Evolutionary conservation across 2,888 invertebrate species (phyloP), one percentile per base, ranked within the genome.

Genomic region (Trachelus tabidus): DNA sequence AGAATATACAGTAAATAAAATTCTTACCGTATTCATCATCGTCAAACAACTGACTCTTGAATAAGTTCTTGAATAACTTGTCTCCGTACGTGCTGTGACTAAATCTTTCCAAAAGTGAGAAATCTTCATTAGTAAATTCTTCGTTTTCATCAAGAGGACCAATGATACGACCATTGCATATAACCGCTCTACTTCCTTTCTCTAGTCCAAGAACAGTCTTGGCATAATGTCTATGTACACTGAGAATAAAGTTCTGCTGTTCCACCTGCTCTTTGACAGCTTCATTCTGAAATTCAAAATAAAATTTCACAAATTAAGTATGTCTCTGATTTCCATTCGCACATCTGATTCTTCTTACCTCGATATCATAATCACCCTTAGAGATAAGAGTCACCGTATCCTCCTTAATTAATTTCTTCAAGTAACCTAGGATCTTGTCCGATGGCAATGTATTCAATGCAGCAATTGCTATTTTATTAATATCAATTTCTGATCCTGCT

Each of bases 111-210:
- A 99, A 93, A 56, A 99, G 93, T 68, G 95, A 93, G 90, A 98
- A 98, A 92, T 99, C 99, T 76, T 98, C 98, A 56, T 94, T 92
- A 4, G 95, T 95, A 90, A 99, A 98, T 34, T 92, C 92, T 89
- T 99, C 98, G 34, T 93, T 92, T 0, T 93, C 92, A 1, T 93
- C 92, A 11, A 99, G 92, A 0, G 98, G 98, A 0, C 98, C 99
- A 79, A 98, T 93, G 56, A 98, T 93, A 81, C 97, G 94, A 15
- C 98, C 98, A 92, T 99, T 99, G 79, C 96, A 95, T 30, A 98
- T 93, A 4, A 99, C 92, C 0, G 96, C 96, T 80, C 95, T 93
- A 75, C 94, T 94, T 4, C 96, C 95, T 23, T 93, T 93, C 33
- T 93, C 92, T 81, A 98, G 92, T 56, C 94, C 94, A 34, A 98